phyloP scores from a whole-genome alignment of 2,888 invertebrate genomes.

The Oligia latruncula region DNA sequence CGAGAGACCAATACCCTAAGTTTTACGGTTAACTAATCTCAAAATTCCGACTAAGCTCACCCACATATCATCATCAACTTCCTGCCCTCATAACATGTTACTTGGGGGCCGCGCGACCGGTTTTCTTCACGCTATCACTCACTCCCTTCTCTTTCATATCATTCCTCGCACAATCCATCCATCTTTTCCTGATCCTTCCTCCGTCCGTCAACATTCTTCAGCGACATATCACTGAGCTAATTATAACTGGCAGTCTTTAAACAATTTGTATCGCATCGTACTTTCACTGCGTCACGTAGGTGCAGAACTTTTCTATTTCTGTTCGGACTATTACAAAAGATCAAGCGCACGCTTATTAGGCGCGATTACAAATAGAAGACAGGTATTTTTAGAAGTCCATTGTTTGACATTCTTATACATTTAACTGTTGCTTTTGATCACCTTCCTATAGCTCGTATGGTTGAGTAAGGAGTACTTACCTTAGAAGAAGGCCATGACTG shows the following conservation, averaged over 20 bases:
- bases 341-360: constrained; percentile 43
- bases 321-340: constrained; percentile 4
- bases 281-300: not conserved
- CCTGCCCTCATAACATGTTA: not conserved
- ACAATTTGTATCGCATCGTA: constrained; percentile 1
- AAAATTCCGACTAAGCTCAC: too few species aligned
- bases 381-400: constrained; percentile 36
- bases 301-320: constrained; percentile 37
- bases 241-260: not conserved
- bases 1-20: not conserved
- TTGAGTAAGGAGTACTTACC: not conserved
- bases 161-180: not conserved
- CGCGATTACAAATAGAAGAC: constrained; percentile 24
- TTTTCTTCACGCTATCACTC: not conserved
- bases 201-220: not conserved
- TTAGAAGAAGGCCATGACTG: constrained; percentile 6
- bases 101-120: too few species aligned
- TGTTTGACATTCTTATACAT: constrained; percentile 24
- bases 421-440: constrained; percentile 1
- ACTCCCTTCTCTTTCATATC: not conserved
- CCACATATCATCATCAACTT: not conserved
- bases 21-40: not conserved
- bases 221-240: not conserved
- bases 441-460: not conserved
- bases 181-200: not conserved